A percentile compares a stretch with the other conserved stretches of the same genome.
Evolutionary conservation across 2,888 invertebrate genomes (phyloP).

Genomic region (Deilephila elpenor): DNA sequence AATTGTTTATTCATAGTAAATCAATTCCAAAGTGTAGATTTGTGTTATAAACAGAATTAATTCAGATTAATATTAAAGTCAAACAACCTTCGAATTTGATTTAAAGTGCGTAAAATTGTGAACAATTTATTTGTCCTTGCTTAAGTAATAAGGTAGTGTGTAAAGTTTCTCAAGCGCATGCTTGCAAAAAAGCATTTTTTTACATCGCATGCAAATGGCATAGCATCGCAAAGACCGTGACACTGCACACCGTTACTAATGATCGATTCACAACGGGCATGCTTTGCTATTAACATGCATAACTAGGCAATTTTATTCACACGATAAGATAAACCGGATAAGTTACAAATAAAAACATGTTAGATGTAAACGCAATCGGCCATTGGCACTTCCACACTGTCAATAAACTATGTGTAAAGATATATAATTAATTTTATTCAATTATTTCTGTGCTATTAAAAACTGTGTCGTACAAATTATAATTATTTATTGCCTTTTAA

Average conservation of each 20-base stretch:
- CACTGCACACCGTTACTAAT: constrained; percentile 60
- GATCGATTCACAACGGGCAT: constrained; percentile 62
- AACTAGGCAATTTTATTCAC: constrained; percentile 49
- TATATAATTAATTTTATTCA: neutral
- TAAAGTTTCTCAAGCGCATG: constrained; percentile 12
- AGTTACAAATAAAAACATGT: constrained; percentile 19
- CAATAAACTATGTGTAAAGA: neutral
- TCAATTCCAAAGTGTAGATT: too few species aligned
- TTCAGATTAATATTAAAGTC: neutral
- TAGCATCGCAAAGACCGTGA: constrained; percentile 49
- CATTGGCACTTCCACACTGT: neutral
- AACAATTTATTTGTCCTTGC: constrained; percentile 7
- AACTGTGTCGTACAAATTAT: neutral
- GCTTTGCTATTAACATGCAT: constrained; percentile 55
- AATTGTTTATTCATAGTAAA: too few species aligned
- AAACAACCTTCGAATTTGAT: neutral
- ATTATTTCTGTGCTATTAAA: neutral
- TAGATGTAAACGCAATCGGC: neutral
- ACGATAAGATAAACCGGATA: constrained; percentile 51
- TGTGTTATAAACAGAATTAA: neutral
- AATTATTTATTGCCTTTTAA: neutral
- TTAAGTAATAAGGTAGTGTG: constrained; percentile 14
- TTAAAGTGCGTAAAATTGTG: neutral
- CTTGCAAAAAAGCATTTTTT: too few species aligned
- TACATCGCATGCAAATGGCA: constrained; percentile 40